Evolutionary conservation across 2,797 vertebrate genomes (phyloP).

Genomic region (Eutrigla gurnardus): DNA sequence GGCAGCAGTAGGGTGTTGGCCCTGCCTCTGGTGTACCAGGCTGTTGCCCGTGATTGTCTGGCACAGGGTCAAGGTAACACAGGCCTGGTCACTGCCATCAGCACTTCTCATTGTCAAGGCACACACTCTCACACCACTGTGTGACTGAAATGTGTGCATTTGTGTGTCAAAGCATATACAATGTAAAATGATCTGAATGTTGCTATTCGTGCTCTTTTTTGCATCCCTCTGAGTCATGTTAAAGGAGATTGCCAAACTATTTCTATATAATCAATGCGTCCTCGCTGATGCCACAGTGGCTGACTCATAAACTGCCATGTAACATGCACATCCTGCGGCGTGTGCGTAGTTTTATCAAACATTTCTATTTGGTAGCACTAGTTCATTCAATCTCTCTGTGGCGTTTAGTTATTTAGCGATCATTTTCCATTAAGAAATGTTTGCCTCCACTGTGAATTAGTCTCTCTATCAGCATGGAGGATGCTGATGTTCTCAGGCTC

Average conservation of each 20-base stretch:
- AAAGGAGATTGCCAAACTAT: constrained; percentile 42
- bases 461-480: constrained; percentile 44
- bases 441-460: constrained; percentile 56
- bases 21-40: constrained; percentile 43
- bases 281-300: constrained; percentile 38
- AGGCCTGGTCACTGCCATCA: constrained; percentile 29
- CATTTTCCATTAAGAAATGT: constrained; percentile 58
- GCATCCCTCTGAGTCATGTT: constrained; percentile 44
- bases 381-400: constrained; percentile 28
- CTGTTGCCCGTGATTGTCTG: constrained; percentile 66
- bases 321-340: constrained; percentile 46
- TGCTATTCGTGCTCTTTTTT: constrained; percentile 6
- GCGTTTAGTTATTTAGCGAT: constrained; percentile 49
- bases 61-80: constrained; percentile 59
- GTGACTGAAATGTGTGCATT: constrained; percentile 13
- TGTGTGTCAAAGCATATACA: background rate
- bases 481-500: constrained; percentile 36
- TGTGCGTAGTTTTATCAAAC: constrained; percentile 35
- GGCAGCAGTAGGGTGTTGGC: constrained; percentile 54
- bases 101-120: constrained; percentile 30
- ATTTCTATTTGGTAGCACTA: constrained; percentile 22
- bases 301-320: constrained; percentile 46
- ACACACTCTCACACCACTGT: constrained; percentile 12
- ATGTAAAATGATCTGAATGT: background rate
- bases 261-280: constrained; percentile 49